Evolutionary conservation across 2,797 vertebrate species (phyloP).

Genomic region (Prionace glauca): DNA sequence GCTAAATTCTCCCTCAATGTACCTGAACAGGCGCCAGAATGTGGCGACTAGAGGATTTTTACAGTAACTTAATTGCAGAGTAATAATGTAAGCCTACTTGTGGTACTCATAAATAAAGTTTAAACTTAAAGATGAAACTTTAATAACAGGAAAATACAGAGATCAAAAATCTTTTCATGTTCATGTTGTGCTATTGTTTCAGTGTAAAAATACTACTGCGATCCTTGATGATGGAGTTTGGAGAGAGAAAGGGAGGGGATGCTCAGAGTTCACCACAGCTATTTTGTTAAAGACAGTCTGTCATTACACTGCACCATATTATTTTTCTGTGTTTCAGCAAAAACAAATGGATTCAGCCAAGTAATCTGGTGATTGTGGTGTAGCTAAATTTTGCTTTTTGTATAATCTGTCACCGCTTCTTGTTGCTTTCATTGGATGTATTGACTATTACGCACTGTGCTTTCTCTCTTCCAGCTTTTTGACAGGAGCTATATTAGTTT

Average conservation of each 20-base stretch:
- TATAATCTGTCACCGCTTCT: background rate
- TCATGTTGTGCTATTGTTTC: background rate
- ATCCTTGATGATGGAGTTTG: too few relatives aligned
- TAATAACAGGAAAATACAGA: background rate
- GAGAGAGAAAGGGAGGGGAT: background rate
- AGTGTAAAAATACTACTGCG: background rate
- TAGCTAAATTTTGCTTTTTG: slow-evolving; percentile 2
- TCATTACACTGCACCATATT: background rate
- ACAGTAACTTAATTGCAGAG: too few relatives aligned
- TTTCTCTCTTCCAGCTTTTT: background rate
- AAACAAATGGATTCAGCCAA: background rate
- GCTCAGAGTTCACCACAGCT: background rate
- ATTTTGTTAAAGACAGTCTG: slow-evolving; percentile 14
- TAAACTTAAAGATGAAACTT: too few relatives aligned
- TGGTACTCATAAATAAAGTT: too few relatives aligned
- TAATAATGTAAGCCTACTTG: too few relatives aligned
- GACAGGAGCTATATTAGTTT: too few relatives aligned
- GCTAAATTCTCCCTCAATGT: too few relatives aligned
- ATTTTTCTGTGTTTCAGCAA: background rate
- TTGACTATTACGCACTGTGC: too few relatives aligned
- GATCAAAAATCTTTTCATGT: background rate
- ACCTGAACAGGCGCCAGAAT: too few relatives aligned
- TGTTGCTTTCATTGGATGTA: background rate
- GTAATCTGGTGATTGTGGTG: background rate
- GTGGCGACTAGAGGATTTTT: too few relatives aligned